These are phyloP conservation scores for Lithophane socia DNA, from an alignment of 2,888 invertebrate genomes.

Conservation along the genomic window DNA sequence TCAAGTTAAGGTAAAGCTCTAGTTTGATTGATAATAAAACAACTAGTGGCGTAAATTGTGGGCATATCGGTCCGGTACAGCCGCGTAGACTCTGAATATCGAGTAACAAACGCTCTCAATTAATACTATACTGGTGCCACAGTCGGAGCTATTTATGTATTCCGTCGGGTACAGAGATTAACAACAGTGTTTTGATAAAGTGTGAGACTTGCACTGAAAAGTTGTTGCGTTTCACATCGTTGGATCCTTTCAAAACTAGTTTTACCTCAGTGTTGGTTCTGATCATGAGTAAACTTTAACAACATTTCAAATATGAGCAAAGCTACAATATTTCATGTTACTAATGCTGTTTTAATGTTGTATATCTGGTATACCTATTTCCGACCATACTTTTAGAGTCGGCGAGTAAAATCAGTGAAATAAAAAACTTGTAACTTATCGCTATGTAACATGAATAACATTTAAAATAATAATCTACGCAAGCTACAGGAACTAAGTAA, in stretches of 20 bases:
- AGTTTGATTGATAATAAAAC: conserved; percentile 64
- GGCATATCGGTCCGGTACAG: conserved; percentile 57
- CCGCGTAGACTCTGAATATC: conserved; percentile 66
- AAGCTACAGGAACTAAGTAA: conserved; percentile 49
- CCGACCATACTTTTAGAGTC: neutral
- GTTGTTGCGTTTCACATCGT: conserved; percentile 15
- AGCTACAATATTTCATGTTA: conserved; percentile 3
- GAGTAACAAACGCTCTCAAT: conserved; percentile 70
- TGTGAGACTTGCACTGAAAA: conserved; percentile 36
- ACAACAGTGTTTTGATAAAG: conserved; percentile 53
- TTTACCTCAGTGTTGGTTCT: conserved; percentile 23
- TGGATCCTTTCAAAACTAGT: conserved; percentile 26
- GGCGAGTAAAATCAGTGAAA: neutral
- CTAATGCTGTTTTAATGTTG: conserved; percentile 4
- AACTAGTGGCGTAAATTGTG: conserved; percentile 64
- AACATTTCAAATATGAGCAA: conserved; percentile 17
- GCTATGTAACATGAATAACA: conserved; percentile 19
- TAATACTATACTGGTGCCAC: conserved; percentile 67
- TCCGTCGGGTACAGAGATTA: conserved; percentile 51
- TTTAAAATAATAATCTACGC: conserved; percentile 36
- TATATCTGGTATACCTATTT: neutral
- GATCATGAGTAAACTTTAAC: conserved; percentile 13
- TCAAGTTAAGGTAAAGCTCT: conserved; percentile 33
- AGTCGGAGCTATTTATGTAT: conserved; percentile 70
- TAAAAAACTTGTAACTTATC: neutral